Evolutionary conservation across 2,888 invertebrate species (phyloP).

Genomic region (Plebejus anna): DNA sequence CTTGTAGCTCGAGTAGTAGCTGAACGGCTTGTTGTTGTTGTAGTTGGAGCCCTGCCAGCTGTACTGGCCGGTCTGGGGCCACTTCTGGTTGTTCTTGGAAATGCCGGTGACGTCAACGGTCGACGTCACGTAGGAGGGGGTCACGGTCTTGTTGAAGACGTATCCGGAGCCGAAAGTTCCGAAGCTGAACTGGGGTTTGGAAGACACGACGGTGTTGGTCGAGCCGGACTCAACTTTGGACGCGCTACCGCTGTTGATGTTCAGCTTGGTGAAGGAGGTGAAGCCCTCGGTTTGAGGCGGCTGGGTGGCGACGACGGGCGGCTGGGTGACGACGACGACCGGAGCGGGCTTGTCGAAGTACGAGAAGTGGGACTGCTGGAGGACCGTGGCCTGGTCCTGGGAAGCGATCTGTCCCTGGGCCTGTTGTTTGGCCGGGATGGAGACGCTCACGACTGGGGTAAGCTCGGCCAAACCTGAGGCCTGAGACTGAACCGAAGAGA

Average conservation of each 20-base stretch:
- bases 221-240: neutral
- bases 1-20: neutral
- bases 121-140: neutral
- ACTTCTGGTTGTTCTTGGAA: conserved; percentile 4
- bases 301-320: neutral
- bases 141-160: conserved; percentile 5
- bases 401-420: neutral
- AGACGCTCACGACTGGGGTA: neutral
- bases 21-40: conserved; percentile 6
- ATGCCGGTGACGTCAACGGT: neutral
- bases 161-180: conserved; percentile 4
- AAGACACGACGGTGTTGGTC: neutral
- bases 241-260: neutral
- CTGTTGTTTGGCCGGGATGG: neutral
- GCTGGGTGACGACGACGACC: neutral
- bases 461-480: neutral
- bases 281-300: neutral
- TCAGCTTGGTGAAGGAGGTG: conserved; percentile 4
- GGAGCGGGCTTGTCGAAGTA: conserved; percentile 4
- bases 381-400: neutral
- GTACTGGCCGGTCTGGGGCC: conserved; percentile 21
- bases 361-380: conserved; percentile 14
- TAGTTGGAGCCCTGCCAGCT: conserved; percentile 15
- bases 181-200: conserved; percentile 12
- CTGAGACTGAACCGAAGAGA: conserved; percentile 11